phyloP scores from a whole-genome alignment of 2,113 vertebrate species.

The Thryonomys swinderianus region DNA sequence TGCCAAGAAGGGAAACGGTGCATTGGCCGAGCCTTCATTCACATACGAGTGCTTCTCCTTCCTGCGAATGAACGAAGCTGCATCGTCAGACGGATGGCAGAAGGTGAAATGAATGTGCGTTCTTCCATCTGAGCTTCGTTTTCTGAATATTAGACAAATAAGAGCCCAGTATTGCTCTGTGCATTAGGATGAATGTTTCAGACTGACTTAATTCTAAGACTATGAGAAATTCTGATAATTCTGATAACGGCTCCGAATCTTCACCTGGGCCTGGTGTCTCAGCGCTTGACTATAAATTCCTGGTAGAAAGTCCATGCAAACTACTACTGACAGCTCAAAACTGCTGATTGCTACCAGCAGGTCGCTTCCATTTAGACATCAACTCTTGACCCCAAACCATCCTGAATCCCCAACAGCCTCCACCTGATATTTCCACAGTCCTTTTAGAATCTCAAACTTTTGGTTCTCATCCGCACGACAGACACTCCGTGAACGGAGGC shows the following conservation, averaged over 20 bases:
- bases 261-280: conserved; percentile 32
- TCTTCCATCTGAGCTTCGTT: neutral
- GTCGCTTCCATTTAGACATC: neutral
- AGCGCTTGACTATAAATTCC: conserved; percentile 6
- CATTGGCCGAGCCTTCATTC: neutral
- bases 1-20: neutral
- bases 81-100: neutral
- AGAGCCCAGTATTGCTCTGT: neutral
- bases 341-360: neutral
- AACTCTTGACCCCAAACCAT: neutral
- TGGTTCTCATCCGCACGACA: neutral
- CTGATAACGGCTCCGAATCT: conserved; percentile 57
- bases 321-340: neutral
- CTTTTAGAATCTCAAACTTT: neutral
- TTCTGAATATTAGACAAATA: conserved; percentile 30
- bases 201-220: conserved; percentile 49
- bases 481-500: neutral
- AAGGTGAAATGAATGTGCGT: neutral
- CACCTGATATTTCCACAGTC: neutral
- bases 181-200: conserved; percentile 32
- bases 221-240: neutral
- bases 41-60: neutral
- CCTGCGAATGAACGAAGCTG: neutral
- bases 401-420: neutral
- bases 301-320: neutral